A percentile compares a stretch with the other conserved stretches of the same genome.
phyloP scores from a whole-genome alignment of 1,140 invertebrate species.

The Caenorhabditis remanei region DNA sequence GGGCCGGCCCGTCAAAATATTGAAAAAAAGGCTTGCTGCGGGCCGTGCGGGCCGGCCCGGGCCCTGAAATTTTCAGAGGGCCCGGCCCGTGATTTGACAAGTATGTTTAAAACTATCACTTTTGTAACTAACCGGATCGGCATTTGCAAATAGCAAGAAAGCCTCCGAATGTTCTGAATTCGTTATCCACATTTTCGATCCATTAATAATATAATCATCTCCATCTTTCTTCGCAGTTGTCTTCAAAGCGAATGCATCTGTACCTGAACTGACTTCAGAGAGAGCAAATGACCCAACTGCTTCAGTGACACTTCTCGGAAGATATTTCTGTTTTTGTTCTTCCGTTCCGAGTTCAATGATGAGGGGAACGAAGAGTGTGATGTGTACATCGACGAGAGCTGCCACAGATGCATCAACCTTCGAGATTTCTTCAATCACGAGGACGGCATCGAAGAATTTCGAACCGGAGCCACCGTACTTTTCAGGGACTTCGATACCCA shows the following conservation, averaged over 20 bases:
- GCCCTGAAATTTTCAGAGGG: too few relatives aligned
- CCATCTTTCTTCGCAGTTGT: slow-evolving; percentile 79
- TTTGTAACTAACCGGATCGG: slow-evolving; percentile 82
- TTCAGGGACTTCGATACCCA: slow-evolving; percentile 90
- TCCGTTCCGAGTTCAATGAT: slow-evolving; percentile 80
- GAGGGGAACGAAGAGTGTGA: slow-evolving; percentile 89
- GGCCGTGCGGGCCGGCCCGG: too few relatives aligned
- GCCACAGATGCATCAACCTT: slow-evolving; percentile 88
- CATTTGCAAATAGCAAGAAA: slow-evolving; percentile 87
- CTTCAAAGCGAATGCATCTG: slow-evolving; percentile 81
- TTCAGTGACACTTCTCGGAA: slow-evolving; percentile 80
- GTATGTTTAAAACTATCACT: slow-evolving; percentile 81
- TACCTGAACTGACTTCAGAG: slow-evolving; percentile 86
- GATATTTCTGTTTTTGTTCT: slow-evolving; percentile 82
- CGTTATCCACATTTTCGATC: slow-evolving; percentile 88
- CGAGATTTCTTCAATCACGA: slow-evolving; percentile 92
- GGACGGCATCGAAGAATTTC: slow-evolving; percentile 89
- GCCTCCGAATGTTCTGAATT: slow-evolving; percentile 89
- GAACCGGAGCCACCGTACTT: slow-evolving; percentile 88
- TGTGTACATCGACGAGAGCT: slow-evolving; percentile 88
- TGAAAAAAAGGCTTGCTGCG: too few relatives aligned
- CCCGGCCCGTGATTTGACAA: too few relatives aligned
- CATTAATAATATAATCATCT: slow-evolving; percentile 80
- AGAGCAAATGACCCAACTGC: slow-evolving; percentile 89
- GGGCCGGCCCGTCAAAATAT: too few relatives aligned